phyloP scores from a whole-genome alignment of 2,113 vertebrate species.

The Hepsetus odoe region DNA sequence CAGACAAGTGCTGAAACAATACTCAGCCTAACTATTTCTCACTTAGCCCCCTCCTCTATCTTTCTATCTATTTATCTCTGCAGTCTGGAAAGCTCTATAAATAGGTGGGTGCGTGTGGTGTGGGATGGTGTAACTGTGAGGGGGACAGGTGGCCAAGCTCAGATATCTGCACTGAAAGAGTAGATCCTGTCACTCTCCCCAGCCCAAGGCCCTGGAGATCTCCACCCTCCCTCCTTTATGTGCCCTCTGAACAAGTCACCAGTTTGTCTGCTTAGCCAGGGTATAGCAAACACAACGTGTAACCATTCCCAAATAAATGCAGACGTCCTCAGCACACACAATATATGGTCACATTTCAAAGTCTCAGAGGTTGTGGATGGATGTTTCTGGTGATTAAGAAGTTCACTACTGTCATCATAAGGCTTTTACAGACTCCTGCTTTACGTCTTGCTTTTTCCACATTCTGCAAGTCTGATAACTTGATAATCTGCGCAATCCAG shows the following conservation, averaged over 20 bases:
- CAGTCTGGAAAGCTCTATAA: conserved; percentile 73
- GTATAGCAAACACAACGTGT: neutral
- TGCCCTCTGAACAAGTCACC: neutral
- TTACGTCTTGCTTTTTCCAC: neutral
- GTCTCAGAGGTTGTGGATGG: conserved; percentile 6
- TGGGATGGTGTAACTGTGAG: conserved; percentile 71
- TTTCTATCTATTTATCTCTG: conserved; percentile 23
- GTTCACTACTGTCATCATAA: conserved; percentile 10
- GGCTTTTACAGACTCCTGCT: neutral
- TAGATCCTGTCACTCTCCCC: conserved; percentile 70
- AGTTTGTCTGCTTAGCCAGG: neutral
- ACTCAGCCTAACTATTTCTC: conserved; percentile 1
- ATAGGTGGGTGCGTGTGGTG: conserved; percentile 72
- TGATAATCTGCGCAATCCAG: conserved; percentile 14
- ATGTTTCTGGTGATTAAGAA: neutral
- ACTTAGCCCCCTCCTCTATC: conserved; percentile 1
- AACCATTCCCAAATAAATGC: conserved; percentile 16
- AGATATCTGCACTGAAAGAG: conserved; percentile 83
- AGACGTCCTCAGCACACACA: conserved; percentile 6
- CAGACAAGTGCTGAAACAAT: conserved; percentile 25
- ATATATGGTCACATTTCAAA: conserved; percentile 16
- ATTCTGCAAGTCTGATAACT: neutral
- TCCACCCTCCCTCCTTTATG: conserved; percentile 39
- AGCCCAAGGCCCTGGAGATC: conserved; percentile 60
- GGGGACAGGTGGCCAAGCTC: conserved; percentile 85